phyloP scores from a whole-genome alignment of 2,113 vertebrate species.

The Urocynchramus pylzowi region DNA sequence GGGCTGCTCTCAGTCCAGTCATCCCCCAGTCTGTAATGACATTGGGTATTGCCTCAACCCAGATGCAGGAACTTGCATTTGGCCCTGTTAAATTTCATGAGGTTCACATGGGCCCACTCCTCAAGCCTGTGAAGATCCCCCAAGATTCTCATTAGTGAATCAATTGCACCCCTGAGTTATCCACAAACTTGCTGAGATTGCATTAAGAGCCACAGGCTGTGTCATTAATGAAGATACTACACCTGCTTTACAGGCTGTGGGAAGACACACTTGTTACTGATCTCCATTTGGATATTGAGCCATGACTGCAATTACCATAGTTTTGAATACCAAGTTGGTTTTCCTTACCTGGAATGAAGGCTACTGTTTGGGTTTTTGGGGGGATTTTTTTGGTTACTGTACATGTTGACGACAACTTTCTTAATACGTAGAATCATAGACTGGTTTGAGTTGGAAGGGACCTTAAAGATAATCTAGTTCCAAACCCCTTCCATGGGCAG shows the following conservation, averaged over 20 bases:
- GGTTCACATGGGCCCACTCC: not conserved
- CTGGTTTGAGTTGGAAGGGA: not conserved
- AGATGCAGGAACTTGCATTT: not conserved
- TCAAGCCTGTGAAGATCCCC: not conserved
- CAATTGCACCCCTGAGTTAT: not conserved
- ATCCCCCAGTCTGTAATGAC: not conserved
- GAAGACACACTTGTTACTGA: not conserved
- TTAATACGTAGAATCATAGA: not conserved
- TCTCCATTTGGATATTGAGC: not conserved
- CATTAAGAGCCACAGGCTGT: not conserved
- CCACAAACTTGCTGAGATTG: not conserved
- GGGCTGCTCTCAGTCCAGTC: not conserved
- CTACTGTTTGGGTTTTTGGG: not conserved
- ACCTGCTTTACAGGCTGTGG: not conserved
- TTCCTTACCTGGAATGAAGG: not conserved
- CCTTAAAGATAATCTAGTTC: not conserved
- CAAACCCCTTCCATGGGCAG: not conserved
- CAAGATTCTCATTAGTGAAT: not conserved
- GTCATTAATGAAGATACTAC: not conserved
- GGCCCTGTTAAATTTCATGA: not conserved
- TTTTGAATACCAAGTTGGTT: not conserved
- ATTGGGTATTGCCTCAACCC: accelerated
- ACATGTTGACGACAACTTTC: not conserved
- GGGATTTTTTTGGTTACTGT: not conserved
- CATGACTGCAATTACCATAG: not conserved